Conservation (phyloP, 2,797 vertebrate genomes). For the Chelon auratus region DNA sequence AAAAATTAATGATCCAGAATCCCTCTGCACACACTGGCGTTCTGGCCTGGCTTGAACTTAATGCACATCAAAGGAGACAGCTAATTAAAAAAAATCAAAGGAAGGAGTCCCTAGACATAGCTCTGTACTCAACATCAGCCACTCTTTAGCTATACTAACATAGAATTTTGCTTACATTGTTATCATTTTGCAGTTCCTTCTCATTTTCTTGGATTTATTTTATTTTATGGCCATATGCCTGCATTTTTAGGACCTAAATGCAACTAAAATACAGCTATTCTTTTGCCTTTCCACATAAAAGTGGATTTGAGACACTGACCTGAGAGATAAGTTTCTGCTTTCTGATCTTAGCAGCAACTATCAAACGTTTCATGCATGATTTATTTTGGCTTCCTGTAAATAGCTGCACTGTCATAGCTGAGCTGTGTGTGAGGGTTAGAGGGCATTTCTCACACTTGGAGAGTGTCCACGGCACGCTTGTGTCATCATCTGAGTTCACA, state of each 20-base stretch:
- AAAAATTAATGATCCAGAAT: conserved; percentile 3
- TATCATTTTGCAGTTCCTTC: background rate
- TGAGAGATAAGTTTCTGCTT: background rate
- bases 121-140: background rate
- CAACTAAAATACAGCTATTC: background rate
- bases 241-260: background rate
- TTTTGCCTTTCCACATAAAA: conserved; percentile 3
- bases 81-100: background rate
- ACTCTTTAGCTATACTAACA: background rate
- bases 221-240: background rate
- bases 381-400: conserved; percentile 16
- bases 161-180: background rate
- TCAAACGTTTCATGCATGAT: conserved; percentile 19
- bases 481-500: conserved; percentile 1
- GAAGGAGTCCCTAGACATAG: background rate
- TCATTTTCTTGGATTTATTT: background rate
- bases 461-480: background rate
- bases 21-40: background rate
- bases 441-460: conserved; percentile 1
- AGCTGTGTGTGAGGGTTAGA: conserved; percentile 5
- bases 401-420: background rate
- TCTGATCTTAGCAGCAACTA: conserved; percentile 3
- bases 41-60: background rate
- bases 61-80: background rate
- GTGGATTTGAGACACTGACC: conserved; percentile 3